Evolutionary conservation across 2,888 invertebrate species (phyloP).

Genomic region (Ochropleura plecta): DNA sequence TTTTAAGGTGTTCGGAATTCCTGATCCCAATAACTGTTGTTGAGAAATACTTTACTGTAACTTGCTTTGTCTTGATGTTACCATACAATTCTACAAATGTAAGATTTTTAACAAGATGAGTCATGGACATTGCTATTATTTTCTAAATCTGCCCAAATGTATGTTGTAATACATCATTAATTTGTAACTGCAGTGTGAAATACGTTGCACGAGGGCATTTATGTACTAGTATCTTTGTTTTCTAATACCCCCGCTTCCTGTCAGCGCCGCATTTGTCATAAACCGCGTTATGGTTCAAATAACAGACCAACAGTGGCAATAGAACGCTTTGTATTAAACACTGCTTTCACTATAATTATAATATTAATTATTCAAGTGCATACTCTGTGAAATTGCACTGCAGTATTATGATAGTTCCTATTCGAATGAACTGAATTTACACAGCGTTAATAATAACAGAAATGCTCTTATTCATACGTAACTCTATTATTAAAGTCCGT

Average conservation of each 20-base stretch:
- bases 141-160: neutral
- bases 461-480: conserved; percentile 29
- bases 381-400: conserved; percentile 76
- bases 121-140: neutral
- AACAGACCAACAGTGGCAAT: conserved; percentile 53
- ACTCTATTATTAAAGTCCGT: conserved; percentile 15
- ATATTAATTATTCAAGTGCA: conserved; percentile 79
- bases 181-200: conserved; percentile 23
- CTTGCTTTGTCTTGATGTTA: neutral
- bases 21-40: conserved; percentile 4
- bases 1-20: conserved; percentile 11
- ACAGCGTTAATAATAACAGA: conserved; percentile 60
- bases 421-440: conserved; percentile 53
- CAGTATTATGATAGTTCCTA: conserved; percentile 66
- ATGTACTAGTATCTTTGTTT: conserved; percentile 30
- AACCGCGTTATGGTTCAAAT: conserved; percentile 60
- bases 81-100: neutral
- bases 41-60: conserved; percentile 4
- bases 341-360: conserved; percentile 76
- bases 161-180: neutral
- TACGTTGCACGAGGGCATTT: conserved; percentile 2
- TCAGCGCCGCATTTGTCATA: conserved; percentile 52
- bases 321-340: conserved; percentile 64
- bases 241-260: conserved; percentile 54
- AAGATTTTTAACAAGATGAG: neutral